phyloP scores from a whole-genome alignment of 2,797 vertebrate genomes.

The Anguilla anguilla region DNA sequence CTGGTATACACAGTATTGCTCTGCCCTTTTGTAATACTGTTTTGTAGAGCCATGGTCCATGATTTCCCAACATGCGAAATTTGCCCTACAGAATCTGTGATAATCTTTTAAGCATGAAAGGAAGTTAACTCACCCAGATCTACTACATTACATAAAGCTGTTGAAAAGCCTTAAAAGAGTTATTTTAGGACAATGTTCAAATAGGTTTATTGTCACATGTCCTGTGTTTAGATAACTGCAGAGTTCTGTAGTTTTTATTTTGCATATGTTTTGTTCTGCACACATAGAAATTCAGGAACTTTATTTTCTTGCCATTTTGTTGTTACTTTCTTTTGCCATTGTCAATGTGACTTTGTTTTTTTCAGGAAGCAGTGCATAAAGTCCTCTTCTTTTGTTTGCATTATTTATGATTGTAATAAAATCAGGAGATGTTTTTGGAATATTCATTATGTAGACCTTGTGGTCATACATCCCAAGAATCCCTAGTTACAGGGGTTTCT shows the following conservation, averaged over 20 bases:
- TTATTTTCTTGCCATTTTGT: background rate
- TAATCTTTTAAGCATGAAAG: background rate
- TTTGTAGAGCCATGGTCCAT: background rate
- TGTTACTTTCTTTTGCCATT: background rate
- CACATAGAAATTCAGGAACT: background rate
- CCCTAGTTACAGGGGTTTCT: background rate
- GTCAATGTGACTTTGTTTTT: background rate
- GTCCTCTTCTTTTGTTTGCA: background rate
- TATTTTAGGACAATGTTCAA: background rate
- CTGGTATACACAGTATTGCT: background rate
- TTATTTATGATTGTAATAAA: background rate
- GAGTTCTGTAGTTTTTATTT: background rate
- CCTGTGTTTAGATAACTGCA: background rate
- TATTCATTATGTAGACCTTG: background rate
- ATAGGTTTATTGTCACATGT: background rate
- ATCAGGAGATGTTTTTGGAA: background rate
- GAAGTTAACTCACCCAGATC: conserved; percentile 1
- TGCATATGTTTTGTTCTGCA: conserved; percentile 6
- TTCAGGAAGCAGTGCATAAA: background rate
- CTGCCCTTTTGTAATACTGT: background rate
- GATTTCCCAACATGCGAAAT: background rate
- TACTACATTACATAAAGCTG: background rate
- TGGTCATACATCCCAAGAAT: background rate
- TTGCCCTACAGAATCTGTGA: background rate
- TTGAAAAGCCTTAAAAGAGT: background rate